Conservation (phyloP, 2,888 invertebrate genomes). For the Oligia latruncula region DNA sequence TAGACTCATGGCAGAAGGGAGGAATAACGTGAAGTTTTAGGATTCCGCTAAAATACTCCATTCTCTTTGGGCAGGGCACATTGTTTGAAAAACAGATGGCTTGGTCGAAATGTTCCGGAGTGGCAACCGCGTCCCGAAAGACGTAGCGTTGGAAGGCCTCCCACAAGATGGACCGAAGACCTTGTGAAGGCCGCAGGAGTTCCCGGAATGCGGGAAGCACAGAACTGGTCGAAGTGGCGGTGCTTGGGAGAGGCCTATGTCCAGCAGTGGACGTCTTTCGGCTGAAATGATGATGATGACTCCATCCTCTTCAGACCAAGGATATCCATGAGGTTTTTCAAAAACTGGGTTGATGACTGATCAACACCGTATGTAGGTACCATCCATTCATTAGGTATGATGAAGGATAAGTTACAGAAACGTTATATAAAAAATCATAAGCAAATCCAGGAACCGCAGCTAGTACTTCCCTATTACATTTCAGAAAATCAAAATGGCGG, state of each 20-base stretch:
- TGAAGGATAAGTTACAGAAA: background rate
- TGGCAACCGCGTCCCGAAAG: no score
- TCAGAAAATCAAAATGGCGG: conserved; percentile 59
- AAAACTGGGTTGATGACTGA: background rate
- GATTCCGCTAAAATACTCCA: background rate
- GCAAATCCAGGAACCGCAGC: background rate
- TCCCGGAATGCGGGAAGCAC: no score
- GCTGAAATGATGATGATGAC: no score
- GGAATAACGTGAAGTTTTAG: background rate
- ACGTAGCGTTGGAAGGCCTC: no score
- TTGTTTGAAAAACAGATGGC: no score
- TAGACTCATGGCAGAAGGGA: background rate
- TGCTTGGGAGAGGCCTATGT: no score
- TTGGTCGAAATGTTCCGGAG: no score
- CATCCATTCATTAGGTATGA: background rate
- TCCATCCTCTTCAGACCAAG: background rate
- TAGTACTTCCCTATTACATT: conserved; percentile 1
- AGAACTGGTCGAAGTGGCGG: no score
- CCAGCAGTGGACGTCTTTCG: no score
- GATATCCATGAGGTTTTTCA: background rate
- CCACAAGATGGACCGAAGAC: no score
- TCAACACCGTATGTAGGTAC: background rate
- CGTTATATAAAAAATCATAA: background rate
- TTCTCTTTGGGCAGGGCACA: background rate
- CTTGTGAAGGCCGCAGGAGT: no score